Conservation (phyloP, 2,113 vertebrate species). For the Mobula birostris region DNA sequence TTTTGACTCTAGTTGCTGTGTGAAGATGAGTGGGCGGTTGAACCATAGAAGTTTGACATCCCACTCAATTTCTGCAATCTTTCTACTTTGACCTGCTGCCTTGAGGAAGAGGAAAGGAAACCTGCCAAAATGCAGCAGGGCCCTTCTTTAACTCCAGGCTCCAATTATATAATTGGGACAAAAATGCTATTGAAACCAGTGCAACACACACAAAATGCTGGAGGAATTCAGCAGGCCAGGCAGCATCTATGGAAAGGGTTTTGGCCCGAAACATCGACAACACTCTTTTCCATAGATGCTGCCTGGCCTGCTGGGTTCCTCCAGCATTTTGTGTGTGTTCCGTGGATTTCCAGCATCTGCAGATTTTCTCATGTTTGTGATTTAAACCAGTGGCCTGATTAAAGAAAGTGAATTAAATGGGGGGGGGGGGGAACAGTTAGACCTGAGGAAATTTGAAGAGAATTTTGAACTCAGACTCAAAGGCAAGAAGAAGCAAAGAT, state of each 20-base stretch:
- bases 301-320: no score
- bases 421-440: neutral
- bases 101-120: neutral
- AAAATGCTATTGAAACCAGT: neutral
- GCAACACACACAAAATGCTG: no score
- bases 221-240: no score
- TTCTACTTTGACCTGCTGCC: neutral
- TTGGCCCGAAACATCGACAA: no score
- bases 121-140: neutral
- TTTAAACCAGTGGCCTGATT: neutral
- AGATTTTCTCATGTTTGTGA: no score
- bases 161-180: neutral
- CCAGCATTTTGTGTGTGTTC: no score
- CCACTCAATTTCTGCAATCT: neutral
- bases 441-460: neutral
- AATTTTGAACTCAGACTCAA: neutral
- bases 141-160: neutral
- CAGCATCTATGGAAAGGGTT: no score
- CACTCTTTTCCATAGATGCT: no score
- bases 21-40: neutral
- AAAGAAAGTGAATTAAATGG: neutral
- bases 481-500: neutral
- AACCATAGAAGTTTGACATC: neutral
- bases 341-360: no score
- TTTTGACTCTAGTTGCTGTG: neutral